Percentiles rank a stretch among this genome's conserved stretches.
phyloP scores from a whole-genome alignment of 2,113 vertebrate species.

The Burhinus bistriatus region DNA sequence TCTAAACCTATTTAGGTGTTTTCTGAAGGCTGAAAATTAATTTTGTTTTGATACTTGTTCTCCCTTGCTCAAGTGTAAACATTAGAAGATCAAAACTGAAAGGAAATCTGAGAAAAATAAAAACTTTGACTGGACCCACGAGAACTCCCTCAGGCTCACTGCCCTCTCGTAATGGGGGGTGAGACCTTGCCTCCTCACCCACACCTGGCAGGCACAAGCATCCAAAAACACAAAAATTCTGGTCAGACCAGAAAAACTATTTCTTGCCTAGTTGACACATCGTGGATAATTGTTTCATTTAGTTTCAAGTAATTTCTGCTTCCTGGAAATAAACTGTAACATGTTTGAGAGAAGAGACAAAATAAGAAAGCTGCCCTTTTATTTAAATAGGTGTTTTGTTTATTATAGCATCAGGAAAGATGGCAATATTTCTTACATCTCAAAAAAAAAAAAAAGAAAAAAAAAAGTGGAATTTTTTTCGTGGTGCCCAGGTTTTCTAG shows the following conservation, averaged over 20 bases:
- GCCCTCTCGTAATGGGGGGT: accelerated
- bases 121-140: not conserved
- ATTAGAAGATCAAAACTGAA: not conserved
- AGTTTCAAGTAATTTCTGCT: not conserved
- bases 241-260: not conserved
- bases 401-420: not conserved
- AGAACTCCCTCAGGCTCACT: not conserved
- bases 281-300: not conserved
- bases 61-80: not conserved
- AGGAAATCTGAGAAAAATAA: not conserved
- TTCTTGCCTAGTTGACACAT: not conserved
- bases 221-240: not conserved
- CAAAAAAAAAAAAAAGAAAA: too few relatives aligned
- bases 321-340: not conserved
- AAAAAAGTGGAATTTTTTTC: too few relatives aligned
- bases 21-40: not conserved
- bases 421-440: not conserved
- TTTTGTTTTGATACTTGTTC: not conserved
- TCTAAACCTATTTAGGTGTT: not conserved
- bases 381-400: not conserved
- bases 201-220: not conserved
- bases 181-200: not conserved
- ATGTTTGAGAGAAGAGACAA: not conserved
- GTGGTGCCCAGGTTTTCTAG: not conserved
- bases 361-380: not conserved